Conservation (phyloP, 1,140 invertebrate species). For the Ladona fulva region DNA sequence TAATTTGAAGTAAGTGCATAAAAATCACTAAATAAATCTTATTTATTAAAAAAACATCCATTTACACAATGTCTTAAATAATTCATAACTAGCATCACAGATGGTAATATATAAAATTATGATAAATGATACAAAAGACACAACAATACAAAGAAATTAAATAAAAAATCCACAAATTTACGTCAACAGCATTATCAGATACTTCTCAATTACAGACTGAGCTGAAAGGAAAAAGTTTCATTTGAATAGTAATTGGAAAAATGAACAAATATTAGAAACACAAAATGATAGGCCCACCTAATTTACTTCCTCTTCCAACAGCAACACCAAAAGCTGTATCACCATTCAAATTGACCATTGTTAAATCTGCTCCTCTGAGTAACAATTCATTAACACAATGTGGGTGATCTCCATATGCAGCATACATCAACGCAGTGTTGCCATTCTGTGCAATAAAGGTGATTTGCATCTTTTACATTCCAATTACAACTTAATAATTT, state of each 20-base stretch:
- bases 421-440: conserved; percentile 82
- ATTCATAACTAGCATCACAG: no score
- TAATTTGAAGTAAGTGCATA: no score
- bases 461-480: no score
- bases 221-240: conserved; percentile 29
- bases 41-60: no score
- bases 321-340: conserved; percentile 75
- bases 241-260: not conserved
- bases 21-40: no score
- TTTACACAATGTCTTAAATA: no score
- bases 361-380: conserved; percentile 64
- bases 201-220: conserved; percentile 41
- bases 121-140: no score
- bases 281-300: conserved; percentile 36
- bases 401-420: conserved; percentile 74
- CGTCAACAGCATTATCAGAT: conserved; percentile 25
- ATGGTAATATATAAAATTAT: no score
- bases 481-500: no score
- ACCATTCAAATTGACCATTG: conserved; percentile 63
- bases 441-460: conserved; percentile 47
- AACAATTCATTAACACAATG: conserved; percentile 76
- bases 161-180: not conserved
- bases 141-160: no score
- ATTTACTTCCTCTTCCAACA: conserved; percentile 49
- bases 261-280: not conserved